Evolutionary conservation across 2,888 invertebrate species (phyloP), one percentile per base, ranked within the genome.

Genomic region (Spatulosminthurus flaviceps): DNA sequence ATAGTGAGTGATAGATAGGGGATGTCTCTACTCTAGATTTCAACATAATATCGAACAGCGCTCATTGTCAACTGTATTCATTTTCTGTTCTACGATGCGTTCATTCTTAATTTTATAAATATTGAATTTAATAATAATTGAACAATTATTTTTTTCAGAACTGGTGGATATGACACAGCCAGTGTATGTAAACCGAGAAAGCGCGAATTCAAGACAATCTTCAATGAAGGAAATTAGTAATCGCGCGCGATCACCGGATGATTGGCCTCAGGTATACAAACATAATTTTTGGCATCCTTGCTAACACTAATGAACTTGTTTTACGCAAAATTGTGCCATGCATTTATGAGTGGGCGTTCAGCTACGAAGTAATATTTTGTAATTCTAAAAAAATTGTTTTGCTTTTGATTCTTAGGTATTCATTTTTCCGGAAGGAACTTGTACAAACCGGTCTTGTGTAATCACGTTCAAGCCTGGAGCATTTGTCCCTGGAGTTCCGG

Each of bases 111-210:
- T 34, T 26, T 71, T n/a, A 71, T 71, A 4, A 19, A 71, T 71
- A 34, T 71, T 19, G 16, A 34, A 29, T 9, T 41, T 13, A 41
- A 41, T 7, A 13, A 7, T 7, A 7, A 41, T 13, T 9, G 7
- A 7, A 9, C 41, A 41, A 41, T 41, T 41, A 9, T 41, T 41
- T 41, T 41, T 41, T 41, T 13, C 89, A 94, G 96, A 94, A 87
- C 89, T 97, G 73, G 95, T 97, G 83, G 94, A 95, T 88, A 96
- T 94, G 88, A 95, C 96, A 0, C 97, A 98, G 88, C 97, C 98
- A 0, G 94, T 98, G 70, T 96, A 96, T 87, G 97, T 98, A 60
- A 93, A 94, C 91, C 89, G 97, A 77, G 96, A 97, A 86, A 96
- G 96, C 89, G 95, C 95, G 0, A 93, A 96, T 88, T 97, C 97